Conservation (phyloP, 2,888 invertebrate genomes). For the Lagria hirta region DNA sequence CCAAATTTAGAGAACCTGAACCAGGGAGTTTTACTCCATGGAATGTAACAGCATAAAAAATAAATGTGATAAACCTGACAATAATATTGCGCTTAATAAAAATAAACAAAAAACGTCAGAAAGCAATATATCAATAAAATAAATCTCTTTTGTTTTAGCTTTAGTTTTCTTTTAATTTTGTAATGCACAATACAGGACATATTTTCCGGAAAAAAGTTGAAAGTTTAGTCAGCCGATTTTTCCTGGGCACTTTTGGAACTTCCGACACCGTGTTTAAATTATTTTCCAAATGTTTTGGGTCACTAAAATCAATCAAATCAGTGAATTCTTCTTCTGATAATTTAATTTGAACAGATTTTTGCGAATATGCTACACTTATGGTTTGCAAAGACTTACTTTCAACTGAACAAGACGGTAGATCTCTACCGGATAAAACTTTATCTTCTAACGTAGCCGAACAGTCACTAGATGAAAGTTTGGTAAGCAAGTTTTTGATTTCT, state of each 20-base stretch:
- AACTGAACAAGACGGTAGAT: slow-evolving; percentile 8
- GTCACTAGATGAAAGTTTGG: neutral
- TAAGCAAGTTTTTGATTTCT: slow-evolving; percentile 34
- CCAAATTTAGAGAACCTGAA: slow-evolving; percentile 65
- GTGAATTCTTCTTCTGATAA: slow-evolving; percentile 11
- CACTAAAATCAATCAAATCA: slow-evolving; percentile 9
- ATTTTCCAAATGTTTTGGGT: too few species aligned
- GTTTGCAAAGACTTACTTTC: slow-evolving; percentile 20
- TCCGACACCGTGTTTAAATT: too few species aligned
- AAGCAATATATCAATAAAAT: too few species aligned
- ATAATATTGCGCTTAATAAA: too few species aligned
- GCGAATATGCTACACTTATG: slow-evolving; percentile 7
- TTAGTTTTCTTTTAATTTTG: too few species aligned
- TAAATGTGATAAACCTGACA: neutral
- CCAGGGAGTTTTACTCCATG: slow-evolving; percentile 63
- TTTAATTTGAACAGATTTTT: slow-evolving; percentile 17
- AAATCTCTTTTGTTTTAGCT: too few species aligned
- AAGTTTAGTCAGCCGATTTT: too few species aligned
- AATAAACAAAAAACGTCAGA: too few species aligned
- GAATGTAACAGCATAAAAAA: slow-evolving; percentile 47
- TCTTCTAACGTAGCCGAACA: too few species aligned
- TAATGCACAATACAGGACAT: neutral
- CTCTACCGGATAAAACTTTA: too few species aligned
- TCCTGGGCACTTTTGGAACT: too few species aligned
- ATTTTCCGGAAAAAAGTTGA: neutral